Conservation (phyloP, 2,797 vertebrate genomes). For the Melanotaenia nigrans region DNA sequence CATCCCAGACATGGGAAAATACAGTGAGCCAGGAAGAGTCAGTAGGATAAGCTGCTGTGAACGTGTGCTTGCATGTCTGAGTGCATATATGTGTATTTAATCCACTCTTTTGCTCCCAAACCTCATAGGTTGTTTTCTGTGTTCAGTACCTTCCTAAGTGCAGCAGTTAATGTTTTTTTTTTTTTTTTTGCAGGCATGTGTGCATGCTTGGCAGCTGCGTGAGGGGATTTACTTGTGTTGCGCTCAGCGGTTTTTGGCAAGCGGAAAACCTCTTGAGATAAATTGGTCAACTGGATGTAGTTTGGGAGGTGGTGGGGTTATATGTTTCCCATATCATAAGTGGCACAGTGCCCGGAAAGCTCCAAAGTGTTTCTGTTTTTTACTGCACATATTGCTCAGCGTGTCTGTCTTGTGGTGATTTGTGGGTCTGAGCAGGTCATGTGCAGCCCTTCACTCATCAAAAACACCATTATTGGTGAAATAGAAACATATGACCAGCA, state of each 20-base stretch:
- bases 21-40: constrained; percentile 13
- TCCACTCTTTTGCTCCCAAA: constrained; percentile 52
- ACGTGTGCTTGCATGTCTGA: constrained; percentile 7
- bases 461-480: constrained; percentile 24
- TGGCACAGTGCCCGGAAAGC: constrained; percentile 71
- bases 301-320: constrained; percentile 11
- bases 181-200: constrained; percentile 9
- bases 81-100: constrained; percentile 29
- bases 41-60: constrained; percentile 19
- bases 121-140: constrained; percentile 57
- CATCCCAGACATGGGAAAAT: constrained; percentile 16
- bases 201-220: constrained; percentile 52
- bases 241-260: constrained; percentile 70
- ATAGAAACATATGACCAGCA: constrained; percentile 43
- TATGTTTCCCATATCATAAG: constrained; percentile 64
- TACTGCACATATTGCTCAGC: constrained; percentile 42
- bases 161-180: constrained; percentile 46
- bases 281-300: constrained; percentile 61
- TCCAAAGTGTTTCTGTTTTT: constrained; percentile 48
- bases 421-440: constrained; percentile 38
- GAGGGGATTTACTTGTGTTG: constrained; percentile 72
- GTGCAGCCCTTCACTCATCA: constrained; percentile 11
- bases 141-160: constrained; percentile 59
- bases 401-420: constrained; percentile 20
- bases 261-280: constrained; percentile 69